phyloP scores from a whole-genome alignment of 2,888 invertebrate genomes.

The Auanema freiburgensis region DNA sequence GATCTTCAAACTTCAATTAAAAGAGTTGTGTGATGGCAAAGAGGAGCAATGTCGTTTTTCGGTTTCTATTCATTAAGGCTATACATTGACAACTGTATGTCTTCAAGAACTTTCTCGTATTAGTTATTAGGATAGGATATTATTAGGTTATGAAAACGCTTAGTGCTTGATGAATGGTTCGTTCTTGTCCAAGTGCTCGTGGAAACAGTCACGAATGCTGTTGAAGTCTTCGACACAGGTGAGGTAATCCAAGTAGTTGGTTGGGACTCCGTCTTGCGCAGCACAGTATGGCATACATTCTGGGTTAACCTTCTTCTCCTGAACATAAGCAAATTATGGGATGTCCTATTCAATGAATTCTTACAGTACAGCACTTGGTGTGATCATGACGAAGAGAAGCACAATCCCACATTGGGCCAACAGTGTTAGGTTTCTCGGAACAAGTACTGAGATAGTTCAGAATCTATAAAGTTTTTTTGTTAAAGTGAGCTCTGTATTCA shows the following conservation, averaged over 20 bases:
- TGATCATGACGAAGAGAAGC: conserved; percentile 61
- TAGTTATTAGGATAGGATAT: too few relatives aligned
- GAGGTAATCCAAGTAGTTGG: conserved; percentile 61
- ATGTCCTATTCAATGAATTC: too few relatives aligned
- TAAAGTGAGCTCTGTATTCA: too few relatives aligned
- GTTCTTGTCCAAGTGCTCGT: conserved; percentile 58
- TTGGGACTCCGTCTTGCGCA: conserved; percentile 63
- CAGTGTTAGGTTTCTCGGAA: conserved; percentile 58
- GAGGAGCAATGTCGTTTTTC: too few relatives aligned
- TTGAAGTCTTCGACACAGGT: conserved; percentile 62
- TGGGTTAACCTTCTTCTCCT: conserved; percentile 48
- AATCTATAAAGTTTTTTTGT: conserved; percentile 48
- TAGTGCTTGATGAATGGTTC: conserved; percentile 30
- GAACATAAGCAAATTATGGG: conserved; percentile 2
- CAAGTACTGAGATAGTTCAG: conserved; percentile 60
- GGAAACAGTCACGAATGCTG: conserved; percentile 61
- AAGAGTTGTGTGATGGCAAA: too few relatives aligned
- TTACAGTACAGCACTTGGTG: conserved; percentile 55
- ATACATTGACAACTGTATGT: too few relatives aligned
- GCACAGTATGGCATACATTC: conserved; percentile 61
- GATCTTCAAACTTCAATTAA: too few relatives aligned
- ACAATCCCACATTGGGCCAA: conserved; percentile 63
- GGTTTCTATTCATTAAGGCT: too few relatives aligned
- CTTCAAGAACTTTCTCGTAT: too few relatives aligned
- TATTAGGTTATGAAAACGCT: too few relatives aligned